These are phyloP conservation scores for Protosalanx chinensis DNA, from an alignment of 2,797 vertebrate species.

Conservation along the genomic window DNA sequence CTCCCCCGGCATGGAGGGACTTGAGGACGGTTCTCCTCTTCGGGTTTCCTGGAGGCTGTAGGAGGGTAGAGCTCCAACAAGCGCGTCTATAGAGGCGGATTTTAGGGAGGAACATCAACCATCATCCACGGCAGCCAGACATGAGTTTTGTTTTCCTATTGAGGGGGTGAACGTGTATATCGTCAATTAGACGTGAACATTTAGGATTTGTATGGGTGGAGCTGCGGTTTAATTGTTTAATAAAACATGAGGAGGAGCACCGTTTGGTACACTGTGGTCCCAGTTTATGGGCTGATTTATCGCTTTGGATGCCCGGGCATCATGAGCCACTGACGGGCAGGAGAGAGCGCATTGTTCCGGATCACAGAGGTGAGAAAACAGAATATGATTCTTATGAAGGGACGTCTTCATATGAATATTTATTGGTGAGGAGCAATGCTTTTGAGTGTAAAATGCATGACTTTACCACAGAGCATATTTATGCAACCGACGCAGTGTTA, in stretches of 20 bases:
- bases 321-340: not conserved
- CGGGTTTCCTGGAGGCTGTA: slow-evolving; percentile 48
- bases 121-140: slow-evolving; percentile 21
- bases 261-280: slow-evolving; percentile 27
- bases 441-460: slow-evolving; percentile 26
- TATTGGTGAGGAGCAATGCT: slow-evolving; percentile 44
- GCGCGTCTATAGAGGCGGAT: slow-evolving; percentile 36
- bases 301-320: slow-evolving; percentile 36
- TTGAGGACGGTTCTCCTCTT: slow-evolving; percentile 50
- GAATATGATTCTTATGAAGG: slow-evolving; percentile 38
- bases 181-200: slow-evolving; percentile 17
- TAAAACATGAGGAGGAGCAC: slow-evolving; percentile 68
- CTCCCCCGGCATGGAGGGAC: slow-evolving; percentile 38
- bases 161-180: slow-evolving; percentile 17
- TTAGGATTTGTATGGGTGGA: slow-evolving; percentile 60
- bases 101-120: slow-evolving; percentile 33
- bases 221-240: slow-evolving; percentile 59
- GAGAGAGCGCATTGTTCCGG: slow-evolving; percentile 15
- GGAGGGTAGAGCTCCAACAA: slow-evolving; percentile 36
- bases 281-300: slow-evolving; percentile 28
- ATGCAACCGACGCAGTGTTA: slow-evolving; percentile 62
- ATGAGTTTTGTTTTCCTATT: not conserved
- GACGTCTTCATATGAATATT: slow-evolving; percentile 20
- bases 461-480: slow-evolving; percentile 53
- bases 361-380: slow-evolving; percentile 32